A percentile compares a stretch with the other conserved stretches of the same genome.
These are phyloP conservation scores for Pemphigus obesinymphae DNA, from an alignment of 1,140 invertebrate genomes.

Conservation along the genomic window DNA sequence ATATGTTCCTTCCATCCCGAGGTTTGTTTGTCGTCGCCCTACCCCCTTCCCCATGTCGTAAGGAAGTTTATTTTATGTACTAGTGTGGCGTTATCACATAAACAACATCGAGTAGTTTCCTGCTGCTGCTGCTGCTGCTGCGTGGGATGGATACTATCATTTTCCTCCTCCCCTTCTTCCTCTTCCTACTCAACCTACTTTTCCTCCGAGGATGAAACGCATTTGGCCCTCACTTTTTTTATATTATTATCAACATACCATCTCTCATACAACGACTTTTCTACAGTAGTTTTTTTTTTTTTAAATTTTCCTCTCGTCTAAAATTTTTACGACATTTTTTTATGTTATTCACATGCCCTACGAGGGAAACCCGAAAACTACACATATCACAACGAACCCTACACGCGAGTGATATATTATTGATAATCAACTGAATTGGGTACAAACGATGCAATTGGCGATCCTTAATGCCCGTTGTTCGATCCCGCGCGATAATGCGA, in stretches of 20 bases:
- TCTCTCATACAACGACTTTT: neutral
- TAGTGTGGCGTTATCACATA: neutral
- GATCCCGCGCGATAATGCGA: neutral
- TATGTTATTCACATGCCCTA: neutral
- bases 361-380: neutral
- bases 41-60: no score
- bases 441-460: neutral
- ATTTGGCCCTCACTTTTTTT: neutral
- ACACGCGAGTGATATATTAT: neutral
- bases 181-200: no score
- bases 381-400: neutral
- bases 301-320: neutral
- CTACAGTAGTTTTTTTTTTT: no score
- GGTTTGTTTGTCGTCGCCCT: neutral
- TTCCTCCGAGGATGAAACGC: neutral
- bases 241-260: neutral
- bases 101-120: neutral
- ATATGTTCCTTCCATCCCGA: neutral
- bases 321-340: neutral
- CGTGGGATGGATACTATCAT: neutral
- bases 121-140: no score
- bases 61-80: constrained; percentile 15
- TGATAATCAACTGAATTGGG: neutral
- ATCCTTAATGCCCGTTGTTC: neutral
- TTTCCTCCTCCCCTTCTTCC: neutral